phyloP scores from a whole-genome alignment of 2,888 invertebrate genomes.

The Xanthostigma xanthostigma region DNA sequence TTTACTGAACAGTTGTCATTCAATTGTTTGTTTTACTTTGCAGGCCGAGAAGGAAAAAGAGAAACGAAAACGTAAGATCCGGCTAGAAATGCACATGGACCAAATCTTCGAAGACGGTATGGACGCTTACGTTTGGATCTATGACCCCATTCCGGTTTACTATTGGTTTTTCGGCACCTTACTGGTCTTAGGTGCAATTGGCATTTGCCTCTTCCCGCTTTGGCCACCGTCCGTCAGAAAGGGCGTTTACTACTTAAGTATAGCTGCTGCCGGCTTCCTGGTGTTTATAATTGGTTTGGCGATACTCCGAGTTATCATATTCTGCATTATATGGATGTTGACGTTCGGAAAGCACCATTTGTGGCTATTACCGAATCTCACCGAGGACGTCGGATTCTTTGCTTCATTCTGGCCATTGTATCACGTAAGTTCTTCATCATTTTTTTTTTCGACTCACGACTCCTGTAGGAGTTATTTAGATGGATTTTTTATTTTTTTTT shows the following conservation, averaged over 20 bases:
- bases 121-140: slow-evolving; percentile 97
- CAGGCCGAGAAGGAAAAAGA: slow-evolving; percentile 33
- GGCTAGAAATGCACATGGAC: slow-evolving; percentile 93
- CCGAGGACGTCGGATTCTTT: slow-evolving; percentile 97
- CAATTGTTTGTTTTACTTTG: slow-evolving; percentile 12
- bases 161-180: slow-evolving; percentile 89
- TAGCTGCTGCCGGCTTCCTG: slow-evolving; percentile 88
- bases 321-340: slow-evolving; percentile 77
- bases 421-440: slow-evolving; percentile 38
- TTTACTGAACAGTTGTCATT: slow-evolving; percentile 4
- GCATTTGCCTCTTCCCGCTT: slow-evolving; percentile 94
- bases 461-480: background rate
- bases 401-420: slow-evolving; percentile 97
- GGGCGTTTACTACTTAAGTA: slow-evolving; percentile 92
- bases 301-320: slow-evolving; percentile 77
- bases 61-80: slow-evolving; percentile 76
- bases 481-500: too few relatives aligned
- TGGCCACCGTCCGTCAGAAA: slow-evolving; percentile 92
- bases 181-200: slow-evolving; percentile 82
- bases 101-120: slow-evolving; percentile 86
- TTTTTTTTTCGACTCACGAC: background rate
- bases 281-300: slow-evolving; percentile 85
- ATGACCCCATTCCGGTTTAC: slow-evolving; percentile 88
- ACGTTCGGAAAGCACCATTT: slow-evolving; percentile 85
- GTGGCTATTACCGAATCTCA: slow-evolving; percentile 97